A percentile compares a stretch with the other conserved stretches of the same genome.
These are phyloP conservation scores for Neosilurus hyrtlii DNA, from an alignment of 2,797 vertebrate genomes.

Conservation along the genomic window DNA sequence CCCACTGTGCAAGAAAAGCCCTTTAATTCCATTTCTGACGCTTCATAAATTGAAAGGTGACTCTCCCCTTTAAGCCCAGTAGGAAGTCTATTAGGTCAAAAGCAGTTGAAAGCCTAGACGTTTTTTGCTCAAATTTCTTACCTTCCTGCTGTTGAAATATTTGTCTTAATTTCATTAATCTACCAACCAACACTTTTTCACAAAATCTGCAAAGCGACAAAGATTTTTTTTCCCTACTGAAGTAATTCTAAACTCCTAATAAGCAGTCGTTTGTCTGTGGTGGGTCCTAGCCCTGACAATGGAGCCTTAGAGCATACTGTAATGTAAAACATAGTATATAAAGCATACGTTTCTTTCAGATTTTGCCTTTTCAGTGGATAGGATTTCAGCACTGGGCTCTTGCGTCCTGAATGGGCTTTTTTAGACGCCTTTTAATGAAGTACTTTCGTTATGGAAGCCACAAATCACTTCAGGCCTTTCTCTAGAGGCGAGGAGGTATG, in stretches of 20 bases:
- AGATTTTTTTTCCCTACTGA: neutral
- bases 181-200: conserved; percentile 7
- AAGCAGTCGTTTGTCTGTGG: conserved; percentile 12
- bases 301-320: conserved; percentile 11
- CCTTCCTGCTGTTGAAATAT: conserved; percentile 6
- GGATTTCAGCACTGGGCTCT: conserved; percentile 29
- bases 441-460: conserved; percentile 64
- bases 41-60: conserved; percentile 28
- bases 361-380: conserved; percentile 26
- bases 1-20: neutral
- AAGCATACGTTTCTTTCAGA: conserved; percentile 28
- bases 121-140: conserved; percentile 4
- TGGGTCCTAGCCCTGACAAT: conserved; percentile 23
- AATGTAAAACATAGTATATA: conserved; percentile 22
- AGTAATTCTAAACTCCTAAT: conserved; percentile 19
- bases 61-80: conserved; percentile 6
- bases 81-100: neutral
- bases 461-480: conserved; percentile 60
- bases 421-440: conserved; percentile 63
- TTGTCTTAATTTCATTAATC: conserved; percentile 30
- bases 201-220: conserved; percentile 2
- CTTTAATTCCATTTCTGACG: conserved; percentile 45
- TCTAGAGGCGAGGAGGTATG: conserved; percentile 15
- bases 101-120: neutral
- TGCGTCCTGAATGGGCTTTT: conserved; percentile 51